These are phyloP conservation scores for Sanderia malayensis DNA, from an alignment of 30 jellyfish, hydroid and myxozoan species.

Conservation along the genomic window DNA sequence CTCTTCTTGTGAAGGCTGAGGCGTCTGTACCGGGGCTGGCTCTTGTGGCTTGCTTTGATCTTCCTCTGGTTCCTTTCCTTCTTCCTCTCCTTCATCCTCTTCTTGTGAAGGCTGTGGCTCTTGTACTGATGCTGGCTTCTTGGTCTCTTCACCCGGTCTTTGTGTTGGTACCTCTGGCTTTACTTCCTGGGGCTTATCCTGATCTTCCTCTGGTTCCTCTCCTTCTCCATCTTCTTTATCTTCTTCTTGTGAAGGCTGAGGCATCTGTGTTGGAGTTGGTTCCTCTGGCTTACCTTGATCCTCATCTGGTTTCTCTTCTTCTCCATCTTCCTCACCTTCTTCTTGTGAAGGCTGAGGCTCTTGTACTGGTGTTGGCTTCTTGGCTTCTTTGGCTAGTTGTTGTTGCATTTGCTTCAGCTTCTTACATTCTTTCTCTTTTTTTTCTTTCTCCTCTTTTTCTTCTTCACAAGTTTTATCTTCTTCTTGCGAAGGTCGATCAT, in stretches of 20 bases:
- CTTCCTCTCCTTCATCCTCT: conserved; percentile 4
- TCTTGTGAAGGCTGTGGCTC: not conserved
- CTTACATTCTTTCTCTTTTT: conserved; percentile 1
- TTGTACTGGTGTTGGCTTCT: not conserved
- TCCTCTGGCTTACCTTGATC: conserved; percentile 14
- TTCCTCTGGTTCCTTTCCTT: conserved; percentile 4
- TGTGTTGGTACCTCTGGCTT: not conserved
- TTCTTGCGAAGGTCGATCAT: not conserved
- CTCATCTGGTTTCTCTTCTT: not conserved
- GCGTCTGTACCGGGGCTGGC: not conserved
- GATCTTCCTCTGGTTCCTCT: conserved; percentile 12
- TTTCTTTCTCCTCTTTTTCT: conserved; percentile 5
- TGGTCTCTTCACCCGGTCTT: not conserved
- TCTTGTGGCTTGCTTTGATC: conserved; percentile 14
- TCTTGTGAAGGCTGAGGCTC: not conserved
- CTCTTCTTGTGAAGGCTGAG: conserved; percentile 5
- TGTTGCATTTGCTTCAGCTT: conserved; percentile 1
- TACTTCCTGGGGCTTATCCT: conserved; percentile 9
- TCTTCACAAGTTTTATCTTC: no score
- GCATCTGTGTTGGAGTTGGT: not conserved
- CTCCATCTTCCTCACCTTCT: not conserved
- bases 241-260: not conserved
- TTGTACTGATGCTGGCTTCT: not conserved
- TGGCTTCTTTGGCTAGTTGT: not conserved
- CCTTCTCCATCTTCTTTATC: not conserved